A percentile compares a stretch with the other conserved stretches of the same genome.
Conservation (phyloP, 1,140 invertebrate genomes). For the Aphelinus certus region DNA sequence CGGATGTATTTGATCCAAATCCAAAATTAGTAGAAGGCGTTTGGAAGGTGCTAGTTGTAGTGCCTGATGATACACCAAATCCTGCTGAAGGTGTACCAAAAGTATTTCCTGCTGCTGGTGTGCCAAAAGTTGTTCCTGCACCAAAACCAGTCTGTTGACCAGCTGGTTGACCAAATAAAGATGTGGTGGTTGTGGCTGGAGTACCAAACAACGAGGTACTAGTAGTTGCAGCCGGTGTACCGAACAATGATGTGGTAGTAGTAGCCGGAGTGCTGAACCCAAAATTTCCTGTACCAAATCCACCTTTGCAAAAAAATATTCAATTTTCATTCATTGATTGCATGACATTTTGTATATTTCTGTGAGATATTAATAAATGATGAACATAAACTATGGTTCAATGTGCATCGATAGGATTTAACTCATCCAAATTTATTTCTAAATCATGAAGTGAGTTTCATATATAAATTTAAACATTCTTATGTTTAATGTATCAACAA, state of each 20-base stretch:
- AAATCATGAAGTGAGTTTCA: no score
- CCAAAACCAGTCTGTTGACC: slow-evolving; percentile 60
- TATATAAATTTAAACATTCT: no score
- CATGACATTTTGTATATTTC: no score
- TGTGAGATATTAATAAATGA: no score
- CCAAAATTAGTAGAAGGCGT: slow-evolving; percentile 55
- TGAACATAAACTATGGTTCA: no score
- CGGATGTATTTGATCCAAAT: slow-evolving; percentile 50
- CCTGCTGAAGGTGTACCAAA: slow-evolving; percentile 51
- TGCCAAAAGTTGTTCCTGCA: slow-evolving; percentile 48
- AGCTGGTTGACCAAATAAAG: slow-evolving; percentile 45
- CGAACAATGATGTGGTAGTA: slow-evolving; percentile 56
- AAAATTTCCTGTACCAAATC: slow-evolving; percentile 56
- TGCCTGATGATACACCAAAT: slow-evolving; percentile 49
- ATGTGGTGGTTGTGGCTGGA: slow-evolving; percentile 41
- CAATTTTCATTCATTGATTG: slow-evolving; percentile 27
- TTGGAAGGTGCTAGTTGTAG: slow-evolving; percentile 47
- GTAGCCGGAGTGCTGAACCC: slow-evolving; percentile 56
- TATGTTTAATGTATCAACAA: no score
- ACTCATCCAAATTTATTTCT: no score
- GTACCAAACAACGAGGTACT: slow-evolving; percentile 26
- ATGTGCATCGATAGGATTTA: no score
- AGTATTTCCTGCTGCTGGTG: slow-evolving; percentile 47
- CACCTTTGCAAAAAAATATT: slow-evolving; percentile 38
- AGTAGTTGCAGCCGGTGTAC: slow-evolving; percentile 52